Conservation (phyloP, 1,140 invertebrate genomes). For the fruit fly (Drosophila melanogaster) region DNA sequence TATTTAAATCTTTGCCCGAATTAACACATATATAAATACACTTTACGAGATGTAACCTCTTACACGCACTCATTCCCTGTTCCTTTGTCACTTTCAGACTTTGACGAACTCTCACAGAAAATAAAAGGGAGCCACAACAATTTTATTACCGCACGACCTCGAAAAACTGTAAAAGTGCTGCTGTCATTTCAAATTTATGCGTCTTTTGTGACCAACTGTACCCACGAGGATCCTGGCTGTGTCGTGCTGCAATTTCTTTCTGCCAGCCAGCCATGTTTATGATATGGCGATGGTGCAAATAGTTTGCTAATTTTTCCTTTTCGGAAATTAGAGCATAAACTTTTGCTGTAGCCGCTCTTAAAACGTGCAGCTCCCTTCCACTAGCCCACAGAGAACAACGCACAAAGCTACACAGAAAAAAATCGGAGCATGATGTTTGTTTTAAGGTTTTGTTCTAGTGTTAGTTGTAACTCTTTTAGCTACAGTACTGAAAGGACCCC, state of each 20-base stretch:
- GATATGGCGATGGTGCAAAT: constrained; percentile 80
- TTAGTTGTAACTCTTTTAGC: too few species aligned
- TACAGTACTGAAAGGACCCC: too few species aligned
- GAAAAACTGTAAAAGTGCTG: constrained; percentile 77
- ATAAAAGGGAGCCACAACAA: constrained; percentile 38
- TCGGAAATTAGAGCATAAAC: constrained; percentile 81
- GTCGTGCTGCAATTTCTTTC: constrained; percentile 47
- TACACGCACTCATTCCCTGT: not conserved
- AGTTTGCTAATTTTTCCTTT: constrained; percentile 83
- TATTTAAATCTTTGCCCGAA: not conserved
- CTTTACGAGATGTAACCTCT: constrained; percentile 51
- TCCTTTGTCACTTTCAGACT: constrained; percentile 29
- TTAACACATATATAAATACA: constrained; percentile 47
- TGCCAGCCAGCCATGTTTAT: constrained; percentile 63
- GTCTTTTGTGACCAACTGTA: constrained; percentile 75
- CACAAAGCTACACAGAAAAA: not conserved
- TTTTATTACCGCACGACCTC: constrained; percentile 74
- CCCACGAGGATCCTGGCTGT: constrained; percentile 16
- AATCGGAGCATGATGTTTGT: not conserved
- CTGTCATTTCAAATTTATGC: constrained; percentile 82
- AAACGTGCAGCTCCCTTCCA: constrained; percentile 46
- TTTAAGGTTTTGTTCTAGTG: too few species aligned
- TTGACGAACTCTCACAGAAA: constrained; percentile 39
- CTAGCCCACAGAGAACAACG: constrained; percentile 12
- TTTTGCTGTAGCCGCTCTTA: constrained; percentile 62